Evolutionary conservation across 1,140 invertebrate species (phyloP).

Genomic region (Drosophila teissieri): DNA sequence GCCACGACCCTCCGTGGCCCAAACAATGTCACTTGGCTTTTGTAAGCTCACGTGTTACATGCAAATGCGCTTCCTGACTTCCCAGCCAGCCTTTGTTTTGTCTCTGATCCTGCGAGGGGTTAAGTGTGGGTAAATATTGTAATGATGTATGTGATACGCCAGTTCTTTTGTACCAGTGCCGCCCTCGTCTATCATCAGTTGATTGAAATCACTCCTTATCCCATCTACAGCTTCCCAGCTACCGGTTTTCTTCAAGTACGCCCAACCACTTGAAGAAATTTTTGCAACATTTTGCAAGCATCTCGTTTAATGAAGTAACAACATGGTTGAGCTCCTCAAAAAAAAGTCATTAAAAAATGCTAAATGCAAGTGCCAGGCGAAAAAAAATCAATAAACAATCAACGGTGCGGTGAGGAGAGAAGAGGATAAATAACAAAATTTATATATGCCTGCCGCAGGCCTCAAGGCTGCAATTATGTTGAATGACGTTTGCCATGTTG

Average conservation of each 20-base stretch:
- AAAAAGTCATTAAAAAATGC: conserved; percentile 77
- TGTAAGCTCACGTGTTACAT: conserved; percentile 81
- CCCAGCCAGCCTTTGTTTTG: conserved; percentile 39
- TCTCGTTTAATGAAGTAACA: conserved; percentile 74
- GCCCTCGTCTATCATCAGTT: conserved; percentile 63
- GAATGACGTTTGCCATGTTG: conserved; percentile 50
- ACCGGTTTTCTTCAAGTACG: conserved; percentile 30
- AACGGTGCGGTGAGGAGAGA: conserved; percentile 17
- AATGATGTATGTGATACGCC: conserved; percentile 76
- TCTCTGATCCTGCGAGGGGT: conserved; percentile 27
- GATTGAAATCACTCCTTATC: conserved; percentile 68
- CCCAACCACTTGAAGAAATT: conserved; percentile 56
- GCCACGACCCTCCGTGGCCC: conserved; percentile 59
- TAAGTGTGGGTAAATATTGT: conserved; percentile 78
- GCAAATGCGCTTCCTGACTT: conserved; percentile 75
- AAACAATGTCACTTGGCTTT: conserved; percentile 80
- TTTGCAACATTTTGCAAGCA: conserved; percentile 21
- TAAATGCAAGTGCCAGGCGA: conserved; percentile 59
- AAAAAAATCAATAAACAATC: conserved; percentile 74
- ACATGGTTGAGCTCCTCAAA: conserved; percentile 35
- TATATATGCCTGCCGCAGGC: conserved; percentile 27
- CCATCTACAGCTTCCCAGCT: conserved; percentile 16
- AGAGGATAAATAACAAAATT: conserved; percentile 29
- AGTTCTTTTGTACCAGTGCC: conserved; percentile 49
- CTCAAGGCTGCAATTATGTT: conserved; percentile 77